Base-by-base conservation (phyloP, 2,888 invertebrate species). In the Dicyrtoma fusca region DNA sequence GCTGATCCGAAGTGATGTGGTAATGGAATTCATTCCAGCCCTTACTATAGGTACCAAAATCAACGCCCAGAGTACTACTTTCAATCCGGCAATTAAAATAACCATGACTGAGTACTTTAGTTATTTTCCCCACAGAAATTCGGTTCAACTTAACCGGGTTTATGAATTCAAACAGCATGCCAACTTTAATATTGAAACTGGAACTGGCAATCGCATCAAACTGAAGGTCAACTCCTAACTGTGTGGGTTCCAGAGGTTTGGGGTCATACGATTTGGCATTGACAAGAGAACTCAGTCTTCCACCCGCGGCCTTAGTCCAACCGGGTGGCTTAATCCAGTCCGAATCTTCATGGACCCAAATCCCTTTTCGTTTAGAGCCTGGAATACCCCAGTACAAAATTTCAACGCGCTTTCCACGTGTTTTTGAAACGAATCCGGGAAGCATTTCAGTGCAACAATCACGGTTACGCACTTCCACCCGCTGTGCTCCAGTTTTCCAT, bases 121-220 rank as follows among this genome's bases (percentile, higher is more conserved):
- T 47, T 0, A 73, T 71, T 45, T 66, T 62, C 4, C 65, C 76
- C 5, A 59, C 17, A 44, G 57, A 68, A 13, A 76, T 55, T 49
- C 74, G 66, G 25, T 66, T 23, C 0, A 25, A 19, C 1, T 44
- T n/a, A 1, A 69, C 2, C 0, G 76, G 76, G 45, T 74, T 73
- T 1, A 73, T 25, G 62, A 76, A 66, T 57, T 74, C 73, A 53
- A 76, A 76, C 0, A 71, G 10, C 73, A 72, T 73, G 14, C 62
- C 17, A 0, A 11, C 17, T n/a, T 49, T 25, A 49, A 64, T 64
- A 23, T 45, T 14, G 6, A 42, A 8, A 17, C 5, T 3, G 11
- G n/a, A 6, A 19, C 11, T 49, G 5, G 25, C n/a, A 25, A 8
- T 10, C 25, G 6, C 14, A 19, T 19, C 64, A 34, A 8, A 5